These are phyloP conservation scores for Hyles lineata DNA, from an alignment of 2,888 invertebrate genomes.

Conservation along the genomic window DNA sequence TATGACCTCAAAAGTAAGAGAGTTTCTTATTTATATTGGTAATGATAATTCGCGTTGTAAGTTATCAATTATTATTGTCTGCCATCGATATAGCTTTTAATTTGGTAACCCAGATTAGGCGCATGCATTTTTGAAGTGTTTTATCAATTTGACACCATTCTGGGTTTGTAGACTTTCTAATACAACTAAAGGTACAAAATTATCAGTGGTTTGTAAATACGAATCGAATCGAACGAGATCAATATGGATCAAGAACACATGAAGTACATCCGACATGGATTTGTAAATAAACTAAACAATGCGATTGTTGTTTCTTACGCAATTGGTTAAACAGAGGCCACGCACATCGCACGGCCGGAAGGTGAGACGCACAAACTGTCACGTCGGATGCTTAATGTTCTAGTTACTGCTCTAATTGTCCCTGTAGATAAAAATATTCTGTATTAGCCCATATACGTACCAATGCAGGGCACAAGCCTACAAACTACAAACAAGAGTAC, in stretches of 20 bases:
- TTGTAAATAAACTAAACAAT: constrained; percentile 30
- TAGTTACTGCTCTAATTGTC: background rate
- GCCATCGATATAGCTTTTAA: too few species aligned
- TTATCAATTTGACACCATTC: too few species aligned
- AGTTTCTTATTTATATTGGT: too few species aligned
- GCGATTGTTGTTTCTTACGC: constrained; percentile 37
- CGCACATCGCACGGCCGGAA: constrained; percentile 48
- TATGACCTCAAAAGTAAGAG: too few species aligned
- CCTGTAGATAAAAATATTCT: background rate
- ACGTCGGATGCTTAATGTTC: constrained; percentile 45
- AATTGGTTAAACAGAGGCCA: constrained; percentile 47
- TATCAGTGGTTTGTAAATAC: background rate
- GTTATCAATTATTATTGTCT: too few species aligned
- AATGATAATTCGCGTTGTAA: too few species aligned
- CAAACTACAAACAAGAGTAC: too few species aligned
- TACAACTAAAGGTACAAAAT: background rate
- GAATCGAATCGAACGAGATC: background rate
- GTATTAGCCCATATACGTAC: too few species aligned
- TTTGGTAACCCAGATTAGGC: too few species aligned
- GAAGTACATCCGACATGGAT: constrained; percentile 13
- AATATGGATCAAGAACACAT: constrained; percentile 9
- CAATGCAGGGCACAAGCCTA: too few species aligned
- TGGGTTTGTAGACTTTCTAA: too few species aligned
- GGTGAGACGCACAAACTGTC: constrained; percentile 47
- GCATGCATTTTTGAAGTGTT: too few species aligned